Evolutionary conservation across 1,140 invertebrate genomes (phyloP), one percentile per base, ranked within the genome.

Genomic region (Trypoxylus dichotomus): DNA sequence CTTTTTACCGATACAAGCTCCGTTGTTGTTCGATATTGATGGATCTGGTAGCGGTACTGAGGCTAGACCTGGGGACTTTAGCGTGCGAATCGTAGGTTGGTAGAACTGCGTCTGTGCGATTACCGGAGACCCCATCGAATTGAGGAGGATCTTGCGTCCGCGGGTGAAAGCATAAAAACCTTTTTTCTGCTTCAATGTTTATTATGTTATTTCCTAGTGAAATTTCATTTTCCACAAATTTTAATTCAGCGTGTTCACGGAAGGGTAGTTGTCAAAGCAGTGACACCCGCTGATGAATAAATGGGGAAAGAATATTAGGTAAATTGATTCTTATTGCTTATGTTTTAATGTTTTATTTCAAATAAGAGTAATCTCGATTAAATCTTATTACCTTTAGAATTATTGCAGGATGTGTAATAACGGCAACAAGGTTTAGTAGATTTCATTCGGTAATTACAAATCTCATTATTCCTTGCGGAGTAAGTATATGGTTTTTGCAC

Each of bases 91-190:
- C 15, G 47, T 21, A 21, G 47, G 47, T 68, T 68, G 60, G 60
- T 68, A 68, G 60, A 24, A 68, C 60, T 68, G 60, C 60, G 60
- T 68, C 60, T 25, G 60, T 68, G 60, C 60, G 60, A 68, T 68
- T 68, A 68, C 60, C 60, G 60, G 60, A 68, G 60, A 11, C 19
- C 15, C 47, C 60, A 24, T 68, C 60, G 60, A 54, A 54, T 19
- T 54, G 47, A 54, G 15, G 42, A 43, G 42, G 19, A 54, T 54
- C 47, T 15, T 68, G 60, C 60, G 60, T 68, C 24, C 8, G 60
- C 13, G 27, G 60, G 24, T 10, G 60, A 68, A 68, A 29, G 11
- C 21, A 25, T 21, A 24, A 8, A 68, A 68, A 8, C 60, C 11
- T 68, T 27, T 68, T 29, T 68, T 68, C 10, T 15, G 24, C 7